Evolutionary conservation across 2,888 invertebrate species (phyloP).

Genomic region (Acleris literana): DNA sequence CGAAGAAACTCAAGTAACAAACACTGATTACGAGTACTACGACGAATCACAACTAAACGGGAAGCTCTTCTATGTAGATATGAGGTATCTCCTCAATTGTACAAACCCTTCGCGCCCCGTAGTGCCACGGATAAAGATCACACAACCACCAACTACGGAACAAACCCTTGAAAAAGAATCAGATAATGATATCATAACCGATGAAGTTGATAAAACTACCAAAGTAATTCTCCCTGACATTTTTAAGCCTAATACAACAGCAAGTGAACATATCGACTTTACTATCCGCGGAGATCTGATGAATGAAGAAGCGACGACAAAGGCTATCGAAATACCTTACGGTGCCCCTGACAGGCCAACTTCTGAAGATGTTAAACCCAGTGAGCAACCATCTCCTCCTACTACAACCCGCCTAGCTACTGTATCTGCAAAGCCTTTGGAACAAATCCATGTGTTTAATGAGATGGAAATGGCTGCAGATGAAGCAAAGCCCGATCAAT

Average conservation of each 20-base stretch:
- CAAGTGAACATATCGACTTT: constrained; percentile 6
- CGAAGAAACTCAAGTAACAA: constrained; percentile 48
- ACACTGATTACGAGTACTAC: constrained; percentile 70
- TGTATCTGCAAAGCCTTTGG: constrained; percentile 69
- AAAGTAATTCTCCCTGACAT: constrained; percentile 27
- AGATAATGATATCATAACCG: constrained; percentile 32
- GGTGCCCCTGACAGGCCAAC: constrained; percentile 34
- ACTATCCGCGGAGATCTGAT: constrained; percentile 47
- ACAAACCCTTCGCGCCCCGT: constrained; percentile 37
- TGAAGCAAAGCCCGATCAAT: constrained; percentile 70
- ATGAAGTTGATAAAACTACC: constrained; percentile 35
- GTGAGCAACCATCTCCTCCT: constrained; percentile 47
- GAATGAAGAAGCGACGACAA: constrained; percentile 39
- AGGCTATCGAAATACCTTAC: constrained; percentile 35
- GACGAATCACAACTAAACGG: constrained; percentile 73
- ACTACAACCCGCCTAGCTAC: constrained; percentile 72
- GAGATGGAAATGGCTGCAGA: constrained; percentile 72
- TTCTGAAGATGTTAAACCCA: constrained; percentile 42
- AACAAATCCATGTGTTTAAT: constrained; percentile 50
- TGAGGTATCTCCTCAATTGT: constrained; percentile 68
- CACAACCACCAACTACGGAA: constrained; percentile 28
- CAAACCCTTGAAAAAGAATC: constrained; percentile 27
- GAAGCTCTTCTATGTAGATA: constrained; percentile 70
- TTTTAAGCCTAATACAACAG: constrained; percentile 21
- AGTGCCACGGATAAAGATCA: neutral